phyloP scores from a whole-genome alignment of 35 echinoderm and acorn worm genomes.

The Apostichopus japonicus region DNA sequence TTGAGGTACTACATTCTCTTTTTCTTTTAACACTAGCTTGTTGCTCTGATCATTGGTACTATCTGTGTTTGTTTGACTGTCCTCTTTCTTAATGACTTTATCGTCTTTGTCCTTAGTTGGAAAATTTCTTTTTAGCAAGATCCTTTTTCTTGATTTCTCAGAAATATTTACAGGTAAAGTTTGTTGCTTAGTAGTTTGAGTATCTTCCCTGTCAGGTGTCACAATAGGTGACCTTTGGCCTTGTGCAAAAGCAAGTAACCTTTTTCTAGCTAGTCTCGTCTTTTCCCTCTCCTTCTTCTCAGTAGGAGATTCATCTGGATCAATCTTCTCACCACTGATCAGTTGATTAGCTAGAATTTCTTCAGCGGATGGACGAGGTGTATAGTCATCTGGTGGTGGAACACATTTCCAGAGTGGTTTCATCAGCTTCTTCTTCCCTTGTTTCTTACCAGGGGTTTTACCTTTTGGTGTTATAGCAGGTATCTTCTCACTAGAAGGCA shows the following conservation, averaged over 20 bases:
- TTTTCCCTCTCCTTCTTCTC: constrained; percentile 55
- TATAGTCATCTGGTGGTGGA: constrained; percentile 54
- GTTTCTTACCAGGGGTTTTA: constrained; percentile 15
- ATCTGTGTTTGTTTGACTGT: neutral
- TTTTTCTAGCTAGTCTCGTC: constrained; percentile 42
- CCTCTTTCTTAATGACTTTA: constrained; percentile 43
- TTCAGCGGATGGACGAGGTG: constrained; percentile 36
- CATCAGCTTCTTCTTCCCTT: constrained; percentile 23
- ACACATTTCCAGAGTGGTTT: constrained; percentile 57
- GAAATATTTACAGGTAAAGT: constrained; percentile 56
- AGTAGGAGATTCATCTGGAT: constrained; percentile 39
- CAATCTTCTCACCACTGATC: constrained; percentile 53
- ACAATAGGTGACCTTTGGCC: constrained; percentile 46
- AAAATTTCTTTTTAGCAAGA: constrained; percentile 49
- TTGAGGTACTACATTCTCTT: constrained; percentile 16
- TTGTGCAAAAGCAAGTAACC: constrained; percentile 43
- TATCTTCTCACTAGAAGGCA: neutral
- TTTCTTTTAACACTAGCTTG: constrained; percentile 9
- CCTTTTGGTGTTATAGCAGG: neutral
- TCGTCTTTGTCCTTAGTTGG: constrained; percentile 24
- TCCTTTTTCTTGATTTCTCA: constrained; percentile 55
- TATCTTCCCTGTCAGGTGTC: constrained; percentile 19
- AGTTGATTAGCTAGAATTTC: constrained; percentile 54
- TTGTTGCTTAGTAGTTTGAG: constrained; percentile 18
- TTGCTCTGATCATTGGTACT: constrained; percentile 7